Evolutionary conservation across 2,113 vertebrate species (phyloP).

Genomic region (Burhinus bistriatus): DNA sequence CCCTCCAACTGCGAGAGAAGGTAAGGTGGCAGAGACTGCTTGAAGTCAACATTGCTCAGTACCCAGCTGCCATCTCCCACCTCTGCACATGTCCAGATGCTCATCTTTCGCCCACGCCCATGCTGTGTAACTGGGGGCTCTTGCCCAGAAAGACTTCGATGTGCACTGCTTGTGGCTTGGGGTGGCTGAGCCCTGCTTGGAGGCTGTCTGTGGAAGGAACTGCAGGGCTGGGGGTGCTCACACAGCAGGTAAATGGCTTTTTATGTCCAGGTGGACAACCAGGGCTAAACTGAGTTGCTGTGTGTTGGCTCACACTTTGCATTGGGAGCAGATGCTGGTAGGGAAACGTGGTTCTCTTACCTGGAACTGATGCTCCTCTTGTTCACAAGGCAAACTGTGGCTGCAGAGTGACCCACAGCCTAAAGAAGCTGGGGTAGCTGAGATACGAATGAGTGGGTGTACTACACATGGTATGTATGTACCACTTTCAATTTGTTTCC

Average conservation of each 20-base stretch:
- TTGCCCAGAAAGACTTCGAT: background rate
- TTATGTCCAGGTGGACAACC: background rate
- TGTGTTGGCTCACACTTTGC: background rate
- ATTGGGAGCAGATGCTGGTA: background rate
- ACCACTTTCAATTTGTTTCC: background rate
- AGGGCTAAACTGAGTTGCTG: background rate
- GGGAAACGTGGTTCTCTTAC: background rate
- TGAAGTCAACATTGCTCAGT: background rate
- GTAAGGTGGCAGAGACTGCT: background rate
- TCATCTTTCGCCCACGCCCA: background rate
- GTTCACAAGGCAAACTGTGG: background rate
- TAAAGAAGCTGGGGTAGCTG: background rate
- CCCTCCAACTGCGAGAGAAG: background rate
- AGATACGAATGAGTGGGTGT: background rate
- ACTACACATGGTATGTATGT: accelerated
- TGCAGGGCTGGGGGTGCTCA: background rate
- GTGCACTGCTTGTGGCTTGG: background rate
- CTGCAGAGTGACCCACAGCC: background rate
- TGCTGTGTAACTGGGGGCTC: background rate
- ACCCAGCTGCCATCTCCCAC: background rate
- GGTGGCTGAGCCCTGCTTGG: background rate
- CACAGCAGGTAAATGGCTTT: background rate
- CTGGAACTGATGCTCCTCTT: background rate
- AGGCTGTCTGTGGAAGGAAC: background rate
- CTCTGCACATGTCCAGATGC: background rate